Conservation (phyloP, 2,113 vertebrate genomes). For the Ivindomyrus marchei region DNA sequence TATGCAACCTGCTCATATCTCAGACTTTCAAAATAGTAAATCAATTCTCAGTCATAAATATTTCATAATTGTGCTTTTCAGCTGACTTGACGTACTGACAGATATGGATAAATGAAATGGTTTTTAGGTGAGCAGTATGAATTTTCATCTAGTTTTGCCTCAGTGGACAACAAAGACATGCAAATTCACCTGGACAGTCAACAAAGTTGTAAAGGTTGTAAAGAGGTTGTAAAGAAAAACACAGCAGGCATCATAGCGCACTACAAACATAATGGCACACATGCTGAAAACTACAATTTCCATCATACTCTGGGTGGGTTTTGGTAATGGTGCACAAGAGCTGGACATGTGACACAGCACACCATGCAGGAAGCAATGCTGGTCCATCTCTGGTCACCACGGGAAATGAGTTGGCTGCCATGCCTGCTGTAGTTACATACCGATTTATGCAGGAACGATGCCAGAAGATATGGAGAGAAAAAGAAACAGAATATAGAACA, state of each 20-base stretch:
- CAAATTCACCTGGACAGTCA: neutral
- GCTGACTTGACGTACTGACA: neutral
- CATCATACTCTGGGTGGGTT: conserved; percentile 11
- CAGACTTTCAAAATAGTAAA: neutral
- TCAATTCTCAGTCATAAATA: neutral
- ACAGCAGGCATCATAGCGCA: neutral
- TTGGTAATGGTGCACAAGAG: conserved; percentile 25
- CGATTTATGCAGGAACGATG: conserved; percentile 32
- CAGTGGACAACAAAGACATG: neutral
- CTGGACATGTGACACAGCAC: conserved; percentile 41
- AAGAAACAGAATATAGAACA: conserved; percentile 12
- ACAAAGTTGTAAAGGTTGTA: neutral
- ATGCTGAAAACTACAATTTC: conserved; percentile 28
- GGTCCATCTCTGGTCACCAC: conserved; percentile 22
- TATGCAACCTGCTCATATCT: neutral
- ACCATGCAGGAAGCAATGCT: conserved; percentile 45
- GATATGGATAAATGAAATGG: neutral
- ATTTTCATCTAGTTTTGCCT: neutral
- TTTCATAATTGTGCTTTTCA: neutral
- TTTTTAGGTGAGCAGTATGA: neutral
- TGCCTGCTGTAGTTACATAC: conserved; percentile 33
- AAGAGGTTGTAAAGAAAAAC: neutral
- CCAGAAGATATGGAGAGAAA: conserved; percentile 32
- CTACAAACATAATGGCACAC: neutral
- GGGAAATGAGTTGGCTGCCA: neutral